Conservation (phyloP, 2,797 vertebrate genomes). For the Acanthis flammea region DNA sequence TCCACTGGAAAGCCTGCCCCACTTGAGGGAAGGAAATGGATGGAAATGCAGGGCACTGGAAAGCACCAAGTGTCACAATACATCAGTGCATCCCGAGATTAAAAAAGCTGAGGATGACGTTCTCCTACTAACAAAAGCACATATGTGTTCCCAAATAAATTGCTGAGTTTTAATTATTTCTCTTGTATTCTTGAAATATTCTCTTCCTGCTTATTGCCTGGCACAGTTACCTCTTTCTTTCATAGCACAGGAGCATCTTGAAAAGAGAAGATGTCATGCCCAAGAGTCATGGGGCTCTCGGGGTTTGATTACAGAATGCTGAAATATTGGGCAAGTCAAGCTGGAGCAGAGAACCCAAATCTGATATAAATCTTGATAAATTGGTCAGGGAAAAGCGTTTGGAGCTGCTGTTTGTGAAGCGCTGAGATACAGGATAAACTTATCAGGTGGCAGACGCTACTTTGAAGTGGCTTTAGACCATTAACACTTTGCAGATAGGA, state of each 20-base stretch:
- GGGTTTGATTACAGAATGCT: constrained; percentile 40
- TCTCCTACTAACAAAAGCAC: background rate
- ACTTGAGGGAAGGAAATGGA: background rate
- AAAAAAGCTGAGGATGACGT: background rate
- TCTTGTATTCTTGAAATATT: background rate
- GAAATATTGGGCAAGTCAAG: constrained; percentile 30
- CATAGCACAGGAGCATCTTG: background rate
- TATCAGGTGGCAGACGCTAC: background rate
- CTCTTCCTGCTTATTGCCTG: background rate
- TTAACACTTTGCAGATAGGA: background rate
- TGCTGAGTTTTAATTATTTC: constrained; percentile 19
- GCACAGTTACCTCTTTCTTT: background rate
- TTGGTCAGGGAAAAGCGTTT: background rate
- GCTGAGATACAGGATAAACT: background rate
- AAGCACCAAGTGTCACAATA: background rate
- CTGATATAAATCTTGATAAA: constrained; percentile 34
- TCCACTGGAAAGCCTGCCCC: constrained; percentile 21
- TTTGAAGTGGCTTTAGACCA: background rate
- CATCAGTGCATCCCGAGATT: background rate
- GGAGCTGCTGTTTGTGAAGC: background rate
- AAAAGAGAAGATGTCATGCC: background rate
- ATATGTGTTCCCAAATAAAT: background rate
- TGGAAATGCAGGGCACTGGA: background rate
- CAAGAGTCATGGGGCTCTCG: background rate
- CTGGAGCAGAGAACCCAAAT: background rate